Percentiles rank a stretch among this genome's conserved stretches.
phyloP scores from a whole-genome alignment of 1,140 invertebrate species.

The Mycetomoellerius zeteki region DNA sequence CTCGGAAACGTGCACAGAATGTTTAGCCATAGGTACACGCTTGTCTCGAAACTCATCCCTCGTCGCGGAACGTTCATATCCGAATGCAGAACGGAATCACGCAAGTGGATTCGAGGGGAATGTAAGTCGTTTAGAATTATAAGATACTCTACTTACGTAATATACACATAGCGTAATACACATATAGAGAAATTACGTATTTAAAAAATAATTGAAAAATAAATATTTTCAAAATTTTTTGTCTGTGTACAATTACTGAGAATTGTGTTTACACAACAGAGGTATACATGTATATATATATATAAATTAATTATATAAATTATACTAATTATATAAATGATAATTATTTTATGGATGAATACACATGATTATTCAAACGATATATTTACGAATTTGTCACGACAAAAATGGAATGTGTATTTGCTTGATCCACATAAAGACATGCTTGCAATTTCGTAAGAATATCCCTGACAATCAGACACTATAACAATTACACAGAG shows the following conservation, averaged over 20 bases:
- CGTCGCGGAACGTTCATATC: conserved; percentile 7
- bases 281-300: background rate
- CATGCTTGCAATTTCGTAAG: conserved; percentile 2
- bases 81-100: conserved; percentile 17
- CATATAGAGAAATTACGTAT: background rate
- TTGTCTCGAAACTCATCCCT: conserved; percentile 35
- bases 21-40: conserved; percentile 14
- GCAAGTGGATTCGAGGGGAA: conserved; percentile 11
- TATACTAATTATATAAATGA: background rate
- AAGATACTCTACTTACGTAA: background rate
- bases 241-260: background rate
- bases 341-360: background rate
- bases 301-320: background rate
- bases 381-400: background rate
- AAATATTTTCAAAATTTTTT: background rate
- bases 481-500: background rate
- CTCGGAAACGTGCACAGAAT: conserved; percentile 70
- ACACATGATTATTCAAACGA: background rate
- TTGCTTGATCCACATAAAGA: background rate
- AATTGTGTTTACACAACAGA: background rate
- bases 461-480: conserved; percentile 12
- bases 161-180: background rate
- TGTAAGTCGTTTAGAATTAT: background rate
- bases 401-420: background rate
- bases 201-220: background rate